Base-by-base conservation (phyloP, 2,888 invertebrate genomes). In the Amphimallon solstitiale region DNA sequence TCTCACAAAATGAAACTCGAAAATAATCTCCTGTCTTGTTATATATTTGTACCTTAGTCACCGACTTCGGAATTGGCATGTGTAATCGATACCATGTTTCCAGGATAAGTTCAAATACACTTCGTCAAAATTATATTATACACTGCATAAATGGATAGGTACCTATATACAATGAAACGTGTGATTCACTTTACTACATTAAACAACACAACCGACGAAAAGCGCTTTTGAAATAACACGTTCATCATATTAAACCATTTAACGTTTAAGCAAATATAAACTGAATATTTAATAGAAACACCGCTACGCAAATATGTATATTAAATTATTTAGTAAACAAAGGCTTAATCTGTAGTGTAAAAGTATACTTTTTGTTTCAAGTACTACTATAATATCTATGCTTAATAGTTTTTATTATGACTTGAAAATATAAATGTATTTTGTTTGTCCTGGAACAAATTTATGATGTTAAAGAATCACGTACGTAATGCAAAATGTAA, bases 241-340 rank as follows among this genome's bases (percentile, higher is more conserved):
- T 51, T 35, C 51, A 14, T 15, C 17, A 49, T 29, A 29, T 29
- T 29, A 29, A 3, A 29, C 29, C 29, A 29, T 29, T n/a, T 29
- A 29, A 29, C 29, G 10, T 19, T 45, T 19, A 45, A 9, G 9
- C 19, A 45, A 45, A 45, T 45, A 19, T 17, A 12, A 43, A 15
- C 9, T 43, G 14, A 7, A 43, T 17, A 43, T 43, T 45, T 45
- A 45, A 29, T 29, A 5, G 17, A 45, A 19, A 45, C 45, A 17
- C 51, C 51, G 35, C 15, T 34, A 35, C 15, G 34, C 15, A 49
- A 49, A 49, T 49, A 34, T 34, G 19, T 45, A n/a, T n/a, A n/a
- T 45, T 5, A n/a, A 9, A 7, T 1, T 51, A 10, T 35, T 51
- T 15, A 10, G 34, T 49, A 29, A 49, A 14, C 14, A 14, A 34